phyloP scores from a whole-genome alignment of 2,113 vertebrate species.

The Lathamus discolor region DNA sequence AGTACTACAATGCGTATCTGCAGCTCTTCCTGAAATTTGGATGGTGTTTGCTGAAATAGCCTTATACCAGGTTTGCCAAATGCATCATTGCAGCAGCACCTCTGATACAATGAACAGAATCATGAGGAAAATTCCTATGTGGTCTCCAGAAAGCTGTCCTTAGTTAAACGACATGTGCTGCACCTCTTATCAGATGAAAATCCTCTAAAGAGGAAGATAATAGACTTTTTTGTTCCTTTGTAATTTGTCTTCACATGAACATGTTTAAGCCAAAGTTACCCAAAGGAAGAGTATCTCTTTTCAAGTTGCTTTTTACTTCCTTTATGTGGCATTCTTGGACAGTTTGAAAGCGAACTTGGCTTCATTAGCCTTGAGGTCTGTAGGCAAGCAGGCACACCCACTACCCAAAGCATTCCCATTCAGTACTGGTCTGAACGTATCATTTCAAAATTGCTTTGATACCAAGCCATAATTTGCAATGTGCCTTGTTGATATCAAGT shows the following conservation, averaged over 20 bases:
- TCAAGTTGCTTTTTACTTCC: neutral
- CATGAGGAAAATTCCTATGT: neutral
- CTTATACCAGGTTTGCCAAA: neutral
- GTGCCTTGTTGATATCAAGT: neutral
- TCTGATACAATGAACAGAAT: neutral
- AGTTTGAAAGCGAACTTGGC: neutral
- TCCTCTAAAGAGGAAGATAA: neutral
- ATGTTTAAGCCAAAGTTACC: neutral
- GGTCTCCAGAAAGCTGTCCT: neutral
- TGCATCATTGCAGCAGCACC: neutral
- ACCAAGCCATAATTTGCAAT: neutral
- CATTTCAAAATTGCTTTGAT: conserved; percentile 27
- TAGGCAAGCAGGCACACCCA: neutral
- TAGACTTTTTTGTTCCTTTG: neutral
- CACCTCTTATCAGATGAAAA: neutral
- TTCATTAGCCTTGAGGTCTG: neutral
- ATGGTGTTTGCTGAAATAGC: neutral
- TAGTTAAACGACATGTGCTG: neutral
- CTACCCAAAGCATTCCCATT: neutral
- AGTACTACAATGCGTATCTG: neutral
- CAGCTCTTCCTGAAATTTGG: neutral
- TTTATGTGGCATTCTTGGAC: neutral
- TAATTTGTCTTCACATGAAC: neutral
- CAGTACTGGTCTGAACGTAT: neutral
- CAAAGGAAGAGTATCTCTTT: neutral